phyloP scores from a whole-genome alignment of 2,113 vertebrate species.

The Dasypus novemcinctus region DNA sequence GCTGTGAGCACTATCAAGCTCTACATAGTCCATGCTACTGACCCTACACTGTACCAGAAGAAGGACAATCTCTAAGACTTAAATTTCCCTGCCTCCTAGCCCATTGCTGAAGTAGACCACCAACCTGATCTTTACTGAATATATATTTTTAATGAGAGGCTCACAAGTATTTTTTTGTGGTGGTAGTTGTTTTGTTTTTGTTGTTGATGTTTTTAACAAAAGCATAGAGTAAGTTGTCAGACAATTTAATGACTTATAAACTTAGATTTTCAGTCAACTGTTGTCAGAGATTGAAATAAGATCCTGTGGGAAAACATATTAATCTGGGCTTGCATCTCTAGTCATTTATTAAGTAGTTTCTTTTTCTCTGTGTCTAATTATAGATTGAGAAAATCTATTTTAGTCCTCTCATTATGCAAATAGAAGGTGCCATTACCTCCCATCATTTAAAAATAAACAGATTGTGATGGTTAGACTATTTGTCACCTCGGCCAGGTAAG shows the following conservation, averaged over 20 bases:
- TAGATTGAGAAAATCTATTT: not conserved
- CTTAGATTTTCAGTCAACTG: slow-evolving; percentile 51
- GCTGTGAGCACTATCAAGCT: slow-evolving; percentile 66
- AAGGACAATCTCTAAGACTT: slow-evolving; percentile 56
- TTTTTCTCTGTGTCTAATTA: not conserved
- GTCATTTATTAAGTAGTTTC: not conserved
- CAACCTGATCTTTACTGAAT: slow-evolving; percentile 47
- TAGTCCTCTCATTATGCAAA: not conserved
- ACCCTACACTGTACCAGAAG: slow-evolving; percentile 47
- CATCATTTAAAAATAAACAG: slow-evolving; percentile 17
- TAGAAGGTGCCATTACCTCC: not conserved
- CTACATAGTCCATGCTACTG: slow-evolving; percentile 41
- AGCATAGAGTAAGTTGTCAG: slow-evolving; percentile 43
- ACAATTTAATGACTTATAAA: slow-evolving; percentile 39
- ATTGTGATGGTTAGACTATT: too few species aligned
- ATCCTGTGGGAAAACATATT: not conserved
- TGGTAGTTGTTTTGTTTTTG: not conserved
- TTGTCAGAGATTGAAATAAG: slow-evolving; percentile 46
- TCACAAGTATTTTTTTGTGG: not conserved
- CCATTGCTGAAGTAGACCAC: slow-evolving; percentile 57
- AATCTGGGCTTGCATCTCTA: not conserved
- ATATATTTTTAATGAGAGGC: slow-evolving; percentile 61
- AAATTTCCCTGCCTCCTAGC: slow-evolving; percentile 65
- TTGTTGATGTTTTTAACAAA: slow-evolving; percentile 41
- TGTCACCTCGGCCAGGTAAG: too few species aligned